Base-by-base conservation (phyloP, 1,140 invertebrate species). In the Bombus waltoni region DNA sequence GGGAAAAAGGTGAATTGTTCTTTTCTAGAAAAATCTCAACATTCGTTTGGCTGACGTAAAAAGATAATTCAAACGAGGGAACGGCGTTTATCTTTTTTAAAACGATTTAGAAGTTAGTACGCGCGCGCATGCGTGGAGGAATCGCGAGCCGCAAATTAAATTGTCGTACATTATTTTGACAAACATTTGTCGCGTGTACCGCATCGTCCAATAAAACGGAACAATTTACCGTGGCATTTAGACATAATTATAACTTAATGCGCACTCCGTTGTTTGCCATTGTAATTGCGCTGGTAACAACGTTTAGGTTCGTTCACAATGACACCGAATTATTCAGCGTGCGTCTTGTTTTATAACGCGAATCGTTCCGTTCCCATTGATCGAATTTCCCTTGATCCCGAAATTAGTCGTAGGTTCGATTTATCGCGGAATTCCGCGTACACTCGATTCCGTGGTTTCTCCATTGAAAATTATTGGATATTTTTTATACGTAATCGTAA, bases 241-340 rank as follows among this genome's bases (percentile, higher is more conserved):
- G 83, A 85, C 77, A 62, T 85, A 73, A 85, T 85, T 81, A 81
- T 81, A 85, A 85, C 70, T 80, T 85, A 85, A 85, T 65, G 77
- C 53, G 47, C 77, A n/a, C 57, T 40, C 53, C 53, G 82, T 57
- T 80, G 70, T 81, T 85, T 70, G 77, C 66, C 70, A 81, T 62
- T 80, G 83, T 85, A 81, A 85, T 66, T 81, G 77, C 77, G 25
- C 35, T 32, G 70, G 68, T 81, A 85, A 81, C 70, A 53, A 80
- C 77, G 44, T 73, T 80, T 85, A 85, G 77, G 57, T 81, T 32
- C 82, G n/a, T 44, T 59, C 74, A 42, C 66, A n/a, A 32, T 42
- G 74, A n/a, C 35, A 32, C 25, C 40, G 44, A 78, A 70, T 78
- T 66, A 53, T 78, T 57, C 66, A 47, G 10, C 35, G 22, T 35